Conservation (phyloP, 2,113 vertebrate species). For the Oncorhynchus tshawytscha region DNA sequence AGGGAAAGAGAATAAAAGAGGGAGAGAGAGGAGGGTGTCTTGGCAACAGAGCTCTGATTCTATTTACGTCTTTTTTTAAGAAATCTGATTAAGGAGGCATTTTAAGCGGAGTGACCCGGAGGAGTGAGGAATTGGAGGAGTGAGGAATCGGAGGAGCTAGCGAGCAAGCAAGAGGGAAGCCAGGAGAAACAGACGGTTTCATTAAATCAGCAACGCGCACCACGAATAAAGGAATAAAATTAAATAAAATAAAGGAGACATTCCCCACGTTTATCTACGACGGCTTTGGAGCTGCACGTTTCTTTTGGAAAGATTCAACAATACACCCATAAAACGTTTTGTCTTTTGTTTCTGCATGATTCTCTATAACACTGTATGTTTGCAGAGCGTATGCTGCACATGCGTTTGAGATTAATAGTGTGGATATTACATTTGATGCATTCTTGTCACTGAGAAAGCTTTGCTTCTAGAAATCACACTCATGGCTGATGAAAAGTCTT, state of each 20-base stretch:
- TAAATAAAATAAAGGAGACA: constrained; percentile 41
- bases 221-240: constrained; percentile 63
- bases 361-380: not conserved
- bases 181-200: constrained; percentile 67
- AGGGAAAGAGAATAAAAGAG: not conserved
- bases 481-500: constrained; percentile 1
- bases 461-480: not conserved
- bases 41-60: constrained; percentile 61
- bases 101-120: constrained; percentile 71
- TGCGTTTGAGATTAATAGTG: not conserved
- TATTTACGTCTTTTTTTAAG: constrained; percentile 74
- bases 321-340: not conserved
- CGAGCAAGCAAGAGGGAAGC: constrained; percentile 17
- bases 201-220: constrained; percentile 71
- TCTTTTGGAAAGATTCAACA: constrained; percentile 22
- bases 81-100: constrained; percentile 76
- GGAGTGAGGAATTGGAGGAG: constrained; percentile 57
- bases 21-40: constrained; percentile 31
- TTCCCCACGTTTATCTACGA: constrained; percentile 61
- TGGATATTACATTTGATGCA: too few relatives aligned
- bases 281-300: constrained; percentile 3
- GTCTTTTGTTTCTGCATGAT: not conserved
- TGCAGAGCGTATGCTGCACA: not conserved
- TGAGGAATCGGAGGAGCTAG: constrained; percentile 45
- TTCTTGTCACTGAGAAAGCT: not conserved